Conservation (phyloP, 1,140 invertebrate species). For the Platyscapa corneri region DNA sequence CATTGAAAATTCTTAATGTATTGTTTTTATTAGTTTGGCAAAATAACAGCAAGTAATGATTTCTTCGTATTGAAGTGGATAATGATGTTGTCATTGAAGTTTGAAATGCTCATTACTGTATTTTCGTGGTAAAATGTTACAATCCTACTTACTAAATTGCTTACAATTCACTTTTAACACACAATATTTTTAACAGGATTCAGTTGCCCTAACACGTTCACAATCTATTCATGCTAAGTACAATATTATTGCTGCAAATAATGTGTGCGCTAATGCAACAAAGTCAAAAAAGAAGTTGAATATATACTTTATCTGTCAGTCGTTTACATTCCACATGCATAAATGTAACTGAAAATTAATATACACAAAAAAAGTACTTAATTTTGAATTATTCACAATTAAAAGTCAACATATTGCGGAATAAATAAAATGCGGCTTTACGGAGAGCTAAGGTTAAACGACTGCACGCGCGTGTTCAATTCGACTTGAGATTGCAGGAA, state of each 20-base stretch:
- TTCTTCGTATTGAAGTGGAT: too few species aligned
- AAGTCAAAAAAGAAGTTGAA: constrained; percentile 49
- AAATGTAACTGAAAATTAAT: neutral
- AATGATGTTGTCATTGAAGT: neutral
- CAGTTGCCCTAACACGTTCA: neutral
- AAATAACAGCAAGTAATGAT: too few species aligned
- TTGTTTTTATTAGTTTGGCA: too few species aligned
- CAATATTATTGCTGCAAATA: constrained; percentile 33
- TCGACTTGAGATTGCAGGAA: too few species aligned
- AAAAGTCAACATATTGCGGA: neutral
- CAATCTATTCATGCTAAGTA: constrained; percentile 32
- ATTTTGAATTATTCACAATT: neutral
- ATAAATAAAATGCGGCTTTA: neutral
- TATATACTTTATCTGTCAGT: constrained; percentile 36
- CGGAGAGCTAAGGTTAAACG: too few species aligned
- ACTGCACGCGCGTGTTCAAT: too few species aligned
- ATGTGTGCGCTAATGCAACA: constrained; percentile 29
- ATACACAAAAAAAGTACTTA: neutral
- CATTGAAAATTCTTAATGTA: too few species aligned
- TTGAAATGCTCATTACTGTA: neutral
- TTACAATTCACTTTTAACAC: constrained; percentile 28
- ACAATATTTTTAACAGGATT: constrained; percentile 10
- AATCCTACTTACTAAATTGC: constrained; percentile 2
- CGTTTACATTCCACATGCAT: neutral
- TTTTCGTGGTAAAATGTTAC: neutral